A percentile compares a stretch with the other conserved stretches of the same genome.
These are phyloP conservation scores for Galeopterus variegatus DNA, from an alignment of 2,113 vertebrate species.

Conservation along the genomic window DNA sequence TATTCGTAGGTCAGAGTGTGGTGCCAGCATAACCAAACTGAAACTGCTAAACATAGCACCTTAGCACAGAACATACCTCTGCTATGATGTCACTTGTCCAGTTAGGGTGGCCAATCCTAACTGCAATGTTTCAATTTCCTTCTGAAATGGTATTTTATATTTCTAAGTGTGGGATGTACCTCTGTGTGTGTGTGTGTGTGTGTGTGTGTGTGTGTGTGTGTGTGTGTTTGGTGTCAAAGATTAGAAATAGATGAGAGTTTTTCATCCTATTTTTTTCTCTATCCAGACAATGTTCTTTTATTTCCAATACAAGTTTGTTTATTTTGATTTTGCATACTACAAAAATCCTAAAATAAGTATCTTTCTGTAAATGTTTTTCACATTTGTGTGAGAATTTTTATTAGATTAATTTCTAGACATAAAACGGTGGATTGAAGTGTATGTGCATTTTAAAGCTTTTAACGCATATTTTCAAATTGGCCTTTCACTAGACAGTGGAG, in stretches of 20 bases:
- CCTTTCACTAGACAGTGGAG: neutral
- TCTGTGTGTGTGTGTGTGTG: neutral
- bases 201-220: neutral
- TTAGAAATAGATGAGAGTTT: neutral
- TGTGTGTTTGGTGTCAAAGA: neutral
- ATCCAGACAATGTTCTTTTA: neutral
- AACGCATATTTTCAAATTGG: neutral
- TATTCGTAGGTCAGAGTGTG: neutral
- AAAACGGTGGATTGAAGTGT: neutral
- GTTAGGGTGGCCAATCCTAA: neutral
- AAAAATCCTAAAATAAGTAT: neutral
- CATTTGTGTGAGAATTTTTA: neutral
- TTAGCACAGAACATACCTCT: neutral
- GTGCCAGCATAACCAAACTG: neutral
- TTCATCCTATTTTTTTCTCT: neutral
- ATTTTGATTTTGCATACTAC: neutral
- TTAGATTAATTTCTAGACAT: neutral
- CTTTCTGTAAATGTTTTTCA: neutral
- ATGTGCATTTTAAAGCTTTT: neutral
- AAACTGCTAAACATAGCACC: neutral
- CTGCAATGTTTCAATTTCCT: neutral
- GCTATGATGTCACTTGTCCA: neutral
- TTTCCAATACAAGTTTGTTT: neutral
- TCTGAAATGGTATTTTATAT: neutral
- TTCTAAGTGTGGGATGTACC: neutral